Evolutionary conservation across 2,113 vertebrate genomes (phyloP), one percentile per base, ranked within the genome.

Genomic region (Rhizomys pruinosus): DNA sequence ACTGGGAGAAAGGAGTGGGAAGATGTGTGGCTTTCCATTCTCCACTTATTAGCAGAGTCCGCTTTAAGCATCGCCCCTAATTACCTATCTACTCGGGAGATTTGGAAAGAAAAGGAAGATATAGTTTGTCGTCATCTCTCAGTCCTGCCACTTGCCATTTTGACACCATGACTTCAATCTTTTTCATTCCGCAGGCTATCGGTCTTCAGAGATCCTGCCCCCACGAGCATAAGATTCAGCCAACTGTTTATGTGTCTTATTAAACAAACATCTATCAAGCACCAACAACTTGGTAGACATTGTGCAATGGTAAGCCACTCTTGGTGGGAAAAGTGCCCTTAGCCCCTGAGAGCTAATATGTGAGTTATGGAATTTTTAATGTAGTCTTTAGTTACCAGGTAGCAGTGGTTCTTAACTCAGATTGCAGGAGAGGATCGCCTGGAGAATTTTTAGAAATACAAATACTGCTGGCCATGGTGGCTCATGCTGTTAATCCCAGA

Each of bases 71-170:
- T 61, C 73, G 29, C 34, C 0, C 3, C 42, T 29, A 77, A 42
- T 15, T 76, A 61, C 73, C 2, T 37, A 16, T 73, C 52, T 92
- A 7, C 10, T 10, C 5, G 11, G 29, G 39, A 68, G 29, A 74
- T 87, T 66, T 85, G 20, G 74, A 84, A 52, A 93, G 69, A 84
- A 73, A 84, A n/a, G n/a, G 44, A 13, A 89, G 76, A 85, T 29
- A 39, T 11, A 39, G 80, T 52, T 20, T 84, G 61, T 87, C 59
- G 27, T 92, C n/a, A 66, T 66, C 85, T 94, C 39, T 89, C 44
- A 57, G 37, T 52, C 29, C 29, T 72, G 71, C 25, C 23, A 5
- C 44, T 84, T 74, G 71, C 64, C 87, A 84, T 94, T 76, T 72
- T 32, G 57, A 90, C 0, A 72, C 39, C 27, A 59, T 34, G 73